These are phyloP conservation scores for Coelopa frigida DNA, from an alignment of 1,140 invertebrate genomes.

Conservation along the genomic window DNA sequence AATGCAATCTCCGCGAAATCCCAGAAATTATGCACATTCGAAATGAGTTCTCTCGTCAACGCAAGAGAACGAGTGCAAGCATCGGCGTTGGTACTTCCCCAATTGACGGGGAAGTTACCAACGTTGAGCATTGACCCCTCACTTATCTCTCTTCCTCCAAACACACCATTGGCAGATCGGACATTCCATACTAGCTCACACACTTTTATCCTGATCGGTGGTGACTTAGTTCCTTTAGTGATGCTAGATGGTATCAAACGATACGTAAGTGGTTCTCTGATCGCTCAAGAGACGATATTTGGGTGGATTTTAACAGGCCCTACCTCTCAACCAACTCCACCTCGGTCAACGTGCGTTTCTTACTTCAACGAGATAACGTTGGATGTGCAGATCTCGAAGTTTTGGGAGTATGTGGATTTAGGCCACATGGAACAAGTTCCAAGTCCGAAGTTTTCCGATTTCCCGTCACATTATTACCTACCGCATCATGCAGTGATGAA, in stretches of 20 bases:
- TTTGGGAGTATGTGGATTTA: conserved; percentile 22
- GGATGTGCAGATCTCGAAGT: not conserved
- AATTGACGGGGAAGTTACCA: too few relatives aligned
- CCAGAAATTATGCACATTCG: too few relatives aligned
- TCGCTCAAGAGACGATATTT: not conserved
- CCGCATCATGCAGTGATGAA: conserved; percentile 30
- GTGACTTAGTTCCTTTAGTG: not conserved
- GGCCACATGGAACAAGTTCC: conserved; percentile 27
- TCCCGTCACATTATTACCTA: conserved; percentile 12
- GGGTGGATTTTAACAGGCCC: conserved; percentile 1
- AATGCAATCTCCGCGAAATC: too few relatives aligned
- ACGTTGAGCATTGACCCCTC: too few relatives aligned
- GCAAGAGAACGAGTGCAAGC: too few relatives aligned
- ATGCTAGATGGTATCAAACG: not conserved
- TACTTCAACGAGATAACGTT: not conserved
- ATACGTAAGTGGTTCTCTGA: not conserved
- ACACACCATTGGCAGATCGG: too few relatives aligned
- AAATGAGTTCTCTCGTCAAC: too few relatives aligned
- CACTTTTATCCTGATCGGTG: conserved; percentile 1
- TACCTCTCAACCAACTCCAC: not conserved
- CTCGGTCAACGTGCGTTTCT: not conserved
- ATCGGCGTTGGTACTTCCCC: too few relatives aligned
- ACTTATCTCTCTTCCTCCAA: too few relatives aligned
- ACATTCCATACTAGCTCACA: not conserved
- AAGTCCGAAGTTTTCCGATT: not conserved